Conservation (phyloP, 2,797 vertebrate species). For the Chromis chromis region DNA sequence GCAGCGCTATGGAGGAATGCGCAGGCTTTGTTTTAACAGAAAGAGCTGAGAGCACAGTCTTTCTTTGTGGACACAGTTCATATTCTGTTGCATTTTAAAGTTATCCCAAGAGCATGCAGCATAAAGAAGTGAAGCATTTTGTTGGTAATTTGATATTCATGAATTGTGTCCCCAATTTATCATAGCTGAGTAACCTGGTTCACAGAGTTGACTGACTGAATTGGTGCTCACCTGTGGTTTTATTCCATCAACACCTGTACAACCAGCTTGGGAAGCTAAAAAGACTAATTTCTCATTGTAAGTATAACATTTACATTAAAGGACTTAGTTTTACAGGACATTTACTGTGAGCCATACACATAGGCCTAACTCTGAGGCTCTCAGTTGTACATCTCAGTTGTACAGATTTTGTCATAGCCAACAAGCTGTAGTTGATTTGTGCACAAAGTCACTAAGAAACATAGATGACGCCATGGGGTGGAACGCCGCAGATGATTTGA, state of each 20-base stretch:
- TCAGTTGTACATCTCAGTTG: neutral
- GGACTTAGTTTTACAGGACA: neutral
- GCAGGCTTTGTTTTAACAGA: constrained; percentile 40
- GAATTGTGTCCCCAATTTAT: neutral
- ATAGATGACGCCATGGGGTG: neutral
- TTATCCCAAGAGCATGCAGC: neutral
- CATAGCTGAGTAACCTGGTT: neutral
- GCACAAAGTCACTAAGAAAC: neutral
- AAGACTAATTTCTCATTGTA: constrained; percentile 32
- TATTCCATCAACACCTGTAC: constrained; percentile 60
- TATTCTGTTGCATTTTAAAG: neutral
- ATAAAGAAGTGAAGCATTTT: neutral
- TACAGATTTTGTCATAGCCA: neutral
- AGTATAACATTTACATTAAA: neutral
- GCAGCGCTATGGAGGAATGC: constrained; percentile 59
- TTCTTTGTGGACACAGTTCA: constrained; percentile 3
- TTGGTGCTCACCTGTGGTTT: constrained; percentile 43
- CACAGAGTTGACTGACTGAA: constrained; percentile 26
- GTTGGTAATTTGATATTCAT: neutral
- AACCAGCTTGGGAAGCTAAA: constrained; percentile 19
- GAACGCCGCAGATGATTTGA: neutral
- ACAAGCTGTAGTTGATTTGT: neutral
- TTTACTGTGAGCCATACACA: neutral
- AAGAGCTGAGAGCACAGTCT: constrained; percentile 18
- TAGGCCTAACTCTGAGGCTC: neutral